Evolutionary conservation across 2,113 vertebrate genomes (phyloP).

Genomic region (Cranoglanis bouderius): DNA sequence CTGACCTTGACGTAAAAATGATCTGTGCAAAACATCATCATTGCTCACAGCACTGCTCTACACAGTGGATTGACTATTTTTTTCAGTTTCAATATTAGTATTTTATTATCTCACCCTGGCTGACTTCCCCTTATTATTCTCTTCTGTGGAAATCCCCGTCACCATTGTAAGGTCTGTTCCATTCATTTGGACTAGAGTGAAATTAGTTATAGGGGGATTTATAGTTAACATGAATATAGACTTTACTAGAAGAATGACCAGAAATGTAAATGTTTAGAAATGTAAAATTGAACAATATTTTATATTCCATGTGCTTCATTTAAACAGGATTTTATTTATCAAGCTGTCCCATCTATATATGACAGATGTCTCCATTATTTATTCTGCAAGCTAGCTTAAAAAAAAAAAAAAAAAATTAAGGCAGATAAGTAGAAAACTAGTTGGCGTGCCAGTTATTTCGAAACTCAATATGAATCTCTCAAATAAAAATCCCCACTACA

Average conservation of each 20-base stretch:
- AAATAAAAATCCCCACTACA: neutral
- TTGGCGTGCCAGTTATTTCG: neutral
- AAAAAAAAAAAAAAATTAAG: neutral
- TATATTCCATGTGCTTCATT: neutral
- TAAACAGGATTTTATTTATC: neutral
- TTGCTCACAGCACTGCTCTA: neutral
- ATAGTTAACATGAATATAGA: neutral
- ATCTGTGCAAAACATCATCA: neutral
- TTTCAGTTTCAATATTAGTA: neutral
- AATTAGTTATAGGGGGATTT: neutral
- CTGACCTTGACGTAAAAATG: neutral
- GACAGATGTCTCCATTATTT: neutral
- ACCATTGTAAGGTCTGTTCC: neutral
- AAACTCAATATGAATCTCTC: neutral
- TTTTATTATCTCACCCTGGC: neutral
- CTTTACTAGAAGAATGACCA: neutral
- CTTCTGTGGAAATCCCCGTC: neutral
- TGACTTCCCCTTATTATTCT: neutral
- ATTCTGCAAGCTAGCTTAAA: neutral
- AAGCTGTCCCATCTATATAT: neutral
- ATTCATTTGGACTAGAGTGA: neutral
- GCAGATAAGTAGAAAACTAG: neutral
- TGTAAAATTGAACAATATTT: neutral
- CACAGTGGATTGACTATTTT: neutral
- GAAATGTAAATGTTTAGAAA: neutral